Evolutionary conservation across 2,113 vertebrate genomes (phyloP), one percentile per base, ranked within the genome.

Genomic region (Romanogobio albipinnatus): DNA sequence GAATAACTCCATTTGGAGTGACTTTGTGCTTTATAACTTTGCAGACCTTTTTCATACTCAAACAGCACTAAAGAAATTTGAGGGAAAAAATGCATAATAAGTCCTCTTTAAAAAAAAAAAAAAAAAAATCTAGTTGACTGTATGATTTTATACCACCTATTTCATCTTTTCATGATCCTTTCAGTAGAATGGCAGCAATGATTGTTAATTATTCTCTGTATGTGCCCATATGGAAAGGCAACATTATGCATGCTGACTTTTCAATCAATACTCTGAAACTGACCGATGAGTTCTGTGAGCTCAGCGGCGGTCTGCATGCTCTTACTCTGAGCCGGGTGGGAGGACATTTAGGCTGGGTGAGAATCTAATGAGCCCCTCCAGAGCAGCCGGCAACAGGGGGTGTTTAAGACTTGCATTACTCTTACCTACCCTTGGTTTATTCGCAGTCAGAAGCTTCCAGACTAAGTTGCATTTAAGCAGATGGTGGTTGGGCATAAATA

Each of bases 301-400:
- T 77, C 76, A 73, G 70, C 62, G 58, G 80, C 53, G 15, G 59
- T 26, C 87, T 58, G 68, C 76, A 85, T 80, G 80, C 33, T 88
- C 13, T 82, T 78, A 70, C 61, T 62, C 66, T 79, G 76, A 71
- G 70, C 39, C 36, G 49, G 76, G n/a, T 76, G 70, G 70, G 81
- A 74, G 84, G 56, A 83, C 68, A 84, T 75, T 80, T 70, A 83
- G 81, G 43, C 59, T 75, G 68, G 84, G 58, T 56, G 56, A 75
- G 70, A 83, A 76, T 81, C 66, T 88, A 86, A 86, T 84, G 76
- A 84, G 51, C 76, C 76, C 74, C 84, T 87, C 78, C 70, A 82
- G 83, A 84, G 61, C 83, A 66, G 29, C 78, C 19, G 83, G 61
- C 74, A 51, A 74, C 51, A 17, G 7, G 64, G 66, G 84, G 80